These are phyloP conservation scores for Trichomycterus rosablanca DNA, from an alignment of 2,113 vertebrate genomes.

Conservation along the genomic window DNA sequence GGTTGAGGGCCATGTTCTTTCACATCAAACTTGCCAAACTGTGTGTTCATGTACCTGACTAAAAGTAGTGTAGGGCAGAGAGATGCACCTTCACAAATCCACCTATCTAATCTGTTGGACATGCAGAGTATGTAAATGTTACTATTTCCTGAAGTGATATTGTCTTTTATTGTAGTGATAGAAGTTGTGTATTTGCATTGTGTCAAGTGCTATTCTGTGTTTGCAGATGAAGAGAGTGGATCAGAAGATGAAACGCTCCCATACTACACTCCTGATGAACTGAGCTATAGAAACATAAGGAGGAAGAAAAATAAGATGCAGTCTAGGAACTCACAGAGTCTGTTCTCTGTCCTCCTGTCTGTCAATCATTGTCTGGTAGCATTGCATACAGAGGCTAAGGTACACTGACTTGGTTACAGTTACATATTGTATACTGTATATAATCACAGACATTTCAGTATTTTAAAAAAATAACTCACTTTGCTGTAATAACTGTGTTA, in stretches of 20 bases:
- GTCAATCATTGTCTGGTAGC: slow-evolving; percentile 84
- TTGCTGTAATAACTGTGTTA: slow-evolving; percentile 19
- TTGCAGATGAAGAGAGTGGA: slow-evolving; percentile 88
- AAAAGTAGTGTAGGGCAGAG: no score
- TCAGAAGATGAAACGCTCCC: slow-evolving; percentile 90
- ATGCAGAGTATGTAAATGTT: no score
- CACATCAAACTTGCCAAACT: no score
- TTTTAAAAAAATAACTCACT: no score
- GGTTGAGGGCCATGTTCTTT: no score
- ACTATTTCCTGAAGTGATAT: no score
- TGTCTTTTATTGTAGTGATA: no score
- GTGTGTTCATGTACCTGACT: no score
- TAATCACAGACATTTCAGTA: background rate
- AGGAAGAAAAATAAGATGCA: slow-evolving; percentile 83
- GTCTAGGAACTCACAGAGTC: slow-evolving; percentile 84
- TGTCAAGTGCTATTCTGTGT: slow-evolving; percentile 8
- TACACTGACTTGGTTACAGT: slow-evolving; percentile 56
- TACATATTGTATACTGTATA: background rate
- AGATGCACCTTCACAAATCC: no score
- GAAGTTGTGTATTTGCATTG: background rate
- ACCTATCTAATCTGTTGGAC: no score
- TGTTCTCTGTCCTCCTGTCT: slow-evolving; percentile 83
- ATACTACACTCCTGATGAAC: slow-evolving; percentile 79
- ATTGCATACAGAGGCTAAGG: slow-evolving; percentile 85
- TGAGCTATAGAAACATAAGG: slow-evolving; percentile 78